A percentile compares a stretch with the other conserved stretches of the same genome.
phyloP scores from a whole-genome alignment of 2,113 vertebrate genomes.

The Pygoscelis adeliae region DNA sequence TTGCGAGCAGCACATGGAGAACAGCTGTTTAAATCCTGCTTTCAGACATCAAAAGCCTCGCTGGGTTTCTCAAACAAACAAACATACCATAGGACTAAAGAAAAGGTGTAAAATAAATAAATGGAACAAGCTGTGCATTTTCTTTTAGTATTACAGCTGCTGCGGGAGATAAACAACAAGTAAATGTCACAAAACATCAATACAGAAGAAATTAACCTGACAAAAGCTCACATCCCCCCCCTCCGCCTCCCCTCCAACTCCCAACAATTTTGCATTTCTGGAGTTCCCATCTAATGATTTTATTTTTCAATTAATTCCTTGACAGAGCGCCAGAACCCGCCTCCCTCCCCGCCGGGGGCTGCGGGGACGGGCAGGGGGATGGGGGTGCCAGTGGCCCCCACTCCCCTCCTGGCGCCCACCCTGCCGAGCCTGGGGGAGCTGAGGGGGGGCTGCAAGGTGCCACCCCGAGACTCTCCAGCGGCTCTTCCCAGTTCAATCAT shows the following conservation, averaged over 20 bases:
- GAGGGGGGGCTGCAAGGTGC: neutral
- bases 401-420: neutral
- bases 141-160: conserved; percentile 77
- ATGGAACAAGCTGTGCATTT: conserved; percentile 76
- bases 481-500: neutral
- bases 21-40: conserved; percentile 75
- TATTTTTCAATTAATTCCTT: conserved; percentile 85
- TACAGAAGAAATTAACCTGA: conserved; percentile 79
- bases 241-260: neutral
- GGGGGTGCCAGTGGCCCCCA: rapidly evolving
- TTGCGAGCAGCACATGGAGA: conserved; percentile 19
- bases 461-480: neutral
- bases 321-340: conserved; percentile 72
- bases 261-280: conserved; percentile 75
- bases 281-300: conserved; percentile 81
- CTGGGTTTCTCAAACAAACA: conserved; percentile 79
- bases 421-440: rapidly evolving
- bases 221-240: conserved; percentile 63
- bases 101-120: conserved; percentile 83
- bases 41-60: conserved; percentile 77
- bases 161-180: conserved; percentile 79
- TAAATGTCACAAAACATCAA: conserved; percentile 81
- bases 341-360: conserved; percentile 4
- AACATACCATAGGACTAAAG: conserved; percentile 75
- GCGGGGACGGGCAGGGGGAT: neutral